Evolutionary conservation across 2,888 invertebrate species (phyloP).

Genomic region (Hofmannophila pseudospretella): DNA sequence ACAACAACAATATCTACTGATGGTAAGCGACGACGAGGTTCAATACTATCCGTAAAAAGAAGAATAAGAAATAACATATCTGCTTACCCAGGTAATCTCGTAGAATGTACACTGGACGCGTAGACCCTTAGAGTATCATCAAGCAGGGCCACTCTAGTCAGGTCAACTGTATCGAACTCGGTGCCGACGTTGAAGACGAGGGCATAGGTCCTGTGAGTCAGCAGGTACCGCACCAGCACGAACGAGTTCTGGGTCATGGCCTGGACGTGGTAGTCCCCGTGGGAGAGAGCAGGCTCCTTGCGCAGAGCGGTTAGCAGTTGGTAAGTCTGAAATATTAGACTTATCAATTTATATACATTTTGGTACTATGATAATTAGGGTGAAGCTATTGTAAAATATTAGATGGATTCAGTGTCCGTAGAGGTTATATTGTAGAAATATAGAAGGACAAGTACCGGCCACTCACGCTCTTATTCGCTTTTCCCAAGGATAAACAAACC

Average conservation of each 20-base stretch:
- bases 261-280: slow-evolving; percentile 48
- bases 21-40: too few species aligned
- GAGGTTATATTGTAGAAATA: too few species aligned
- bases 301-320: slow-evolving; percentile 72
- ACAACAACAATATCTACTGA: too few species aligned
- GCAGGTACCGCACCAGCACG: slow-evolving; percentile 38
- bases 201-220: slow-evolving; percentile 42
- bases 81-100: slow-evolving; percentile 38
- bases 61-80: not conserved
- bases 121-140: slow-evolving; percentile 36
- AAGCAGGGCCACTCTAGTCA: slow-evolving; percentile 34
- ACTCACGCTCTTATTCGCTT: too few species aligned
- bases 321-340: slow-evolving; percentile 68
- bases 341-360: too few species aligned
- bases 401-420: too few species aligned
- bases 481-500: slow-evolving; percentile 26
- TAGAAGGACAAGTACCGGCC: too few species aligned
- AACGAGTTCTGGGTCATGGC: slow-evolving; percentile 39
- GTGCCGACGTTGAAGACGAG: slow-evolving; percentile 75
- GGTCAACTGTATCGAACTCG: slow-evolving; percentile 46
- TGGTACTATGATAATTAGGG: too few species aligned
- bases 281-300: slow-evolving; percentile 50
- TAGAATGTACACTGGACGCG: slow-evolving; percentile 46
- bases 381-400: too few species aligned
- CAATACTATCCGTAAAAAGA: too few species aligned